These are phyloP conservation scores for Tragelaphus scriptus DNA, from an alignment of 2,113 vertebrate genomes.

Conservation along the genomic window DNA sequence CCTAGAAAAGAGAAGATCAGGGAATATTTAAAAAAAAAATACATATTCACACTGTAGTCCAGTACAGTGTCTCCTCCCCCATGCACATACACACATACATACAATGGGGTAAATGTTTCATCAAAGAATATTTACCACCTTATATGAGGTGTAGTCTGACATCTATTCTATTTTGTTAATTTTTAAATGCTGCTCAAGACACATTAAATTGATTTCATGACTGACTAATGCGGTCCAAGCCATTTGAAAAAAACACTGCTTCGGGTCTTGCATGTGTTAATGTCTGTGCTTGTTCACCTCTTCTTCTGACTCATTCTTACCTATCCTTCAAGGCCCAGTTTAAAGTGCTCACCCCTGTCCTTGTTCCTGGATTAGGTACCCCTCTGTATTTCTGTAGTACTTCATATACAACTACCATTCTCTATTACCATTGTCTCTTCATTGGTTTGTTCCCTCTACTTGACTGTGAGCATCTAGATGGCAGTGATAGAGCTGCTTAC, in stretches of 20 bases:
- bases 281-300: neutral
- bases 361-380: neutral
- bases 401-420: neutral
- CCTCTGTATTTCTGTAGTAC: neutral
- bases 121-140: neutral
- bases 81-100: neutral
- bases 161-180: neutral
- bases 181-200: neutral
- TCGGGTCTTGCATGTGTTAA: neutral
- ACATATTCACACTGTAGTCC: neutral
- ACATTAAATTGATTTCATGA: neutral
- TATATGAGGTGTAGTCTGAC: neutral
- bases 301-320: neutral
- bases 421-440: neutral
- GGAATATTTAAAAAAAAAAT: neutral
- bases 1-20: neutral
- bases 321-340: neutral
- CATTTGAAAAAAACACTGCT: neutral
- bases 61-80: neutral
- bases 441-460: neutral
- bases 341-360: neutral
- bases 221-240: neutral
- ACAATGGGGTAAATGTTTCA: neutral
- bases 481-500: neutral
- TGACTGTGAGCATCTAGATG: neutral